Evolutionary conservation across 2,113 vertebrate species (phyloP).

Genomic region (Tychaedon coryphoeus): DNA sequence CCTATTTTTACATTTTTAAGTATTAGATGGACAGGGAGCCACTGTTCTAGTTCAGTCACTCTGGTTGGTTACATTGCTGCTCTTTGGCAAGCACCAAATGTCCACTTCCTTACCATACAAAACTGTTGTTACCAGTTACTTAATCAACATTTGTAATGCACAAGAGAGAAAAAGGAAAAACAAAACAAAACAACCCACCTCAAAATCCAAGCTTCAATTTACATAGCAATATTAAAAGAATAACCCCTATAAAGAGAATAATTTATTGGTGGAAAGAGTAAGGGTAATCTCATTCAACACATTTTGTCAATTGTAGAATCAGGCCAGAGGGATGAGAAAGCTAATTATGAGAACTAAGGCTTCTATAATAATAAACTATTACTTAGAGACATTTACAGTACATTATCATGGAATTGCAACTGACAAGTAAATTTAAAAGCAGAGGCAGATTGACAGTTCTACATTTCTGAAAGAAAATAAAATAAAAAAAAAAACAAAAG

Average conservation of each 20-base stretch:
- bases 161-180: accelerated
- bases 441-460: neutral
- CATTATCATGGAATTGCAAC: neutral
- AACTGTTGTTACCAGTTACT: neutral
- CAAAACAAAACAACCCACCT: neutral
- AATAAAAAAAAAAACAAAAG: neutral
- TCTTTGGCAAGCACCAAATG: neutral
- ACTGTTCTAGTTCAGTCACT: neutral
- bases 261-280: neutral
- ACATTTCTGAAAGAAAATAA: neutral
- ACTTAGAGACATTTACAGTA: neutral
- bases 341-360: neutral
- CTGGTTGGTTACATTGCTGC: neutral
- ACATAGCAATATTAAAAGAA: neutral
- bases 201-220: neutral
- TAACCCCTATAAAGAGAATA: neutral
- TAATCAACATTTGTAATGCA: neutral
- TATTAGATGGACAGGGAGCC: neutral
- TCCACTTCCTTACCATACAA: neutral
- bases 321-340: neutral
- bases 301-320: neutral
- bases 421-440: neutral
- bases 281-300: neutral
- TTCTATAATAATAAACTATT: neutral
- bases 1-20: neutral